Percentiles rank a stretch among this genome's conserved stretches.
phyloP scores from a whole-genome alignment of 2,888 invertebrate genomes.

The Morpho achilles region DNA sequence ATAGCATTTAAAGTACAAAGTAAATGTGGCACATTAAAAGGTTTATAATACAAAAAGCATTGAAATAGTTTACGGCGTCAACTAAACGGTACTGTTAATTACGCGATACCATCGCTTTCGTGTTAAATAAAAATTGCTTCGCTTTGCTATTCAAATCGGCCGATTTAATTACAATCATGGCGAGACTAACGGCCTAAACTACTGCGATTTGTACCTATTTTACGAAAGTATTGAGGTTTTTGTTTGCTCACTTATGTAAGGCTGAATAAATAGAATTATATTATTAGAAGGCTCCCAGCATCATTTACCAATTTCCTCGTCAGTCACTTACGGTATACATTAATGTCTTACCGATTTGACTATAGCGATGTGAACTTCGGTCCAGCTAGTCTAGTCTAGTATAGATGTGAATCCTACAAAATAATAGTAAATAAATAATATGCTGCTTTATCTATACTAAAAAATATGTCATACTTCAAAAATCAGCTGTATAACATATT shows the following conservation, averaged over 20 bases:
- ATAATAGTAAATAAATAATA: too few relatives aligned
- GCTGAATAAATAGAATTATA: too few relatives aligned
- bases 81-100: slow-evolving; percentile 72
- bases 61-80: slow-evolving; percentile 52
- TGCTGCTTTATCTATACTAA: too few relatives aligned
- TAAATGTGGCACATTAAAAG: slow-evolving; percentile 13
- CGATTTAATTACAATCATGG: slow-evolving; percentile 53
- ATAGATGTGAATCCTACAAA: too few relatives aligned
- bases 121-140: slow-evolving; percentile 65
- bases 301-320: too few relatives aligned
- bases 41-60: slow-evolving; percentile 20
- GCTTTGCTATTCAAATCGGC: slow-evolving; percentile 67
- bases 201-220: slow-evolving; percentile 19
- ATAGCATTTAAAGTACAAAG: background rate
- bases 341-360: too few relatives aligned
- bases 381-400: too few relatives aligned
- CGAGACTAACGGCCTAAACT: slow-evolving; percentile 33
- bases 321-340: too few relatives aligned
- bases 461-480: too few relatives aligned
- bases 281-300: too few relatives aligned
- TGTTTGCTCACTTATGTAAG: background rate
- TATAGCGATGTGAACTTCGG: too few relatives aligned
- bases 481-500: too few relatives aligned
- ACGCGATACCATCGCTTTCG: slow-evolving; percentile 60
- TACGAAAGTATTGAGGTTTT: background rate